phyloP scores from a whole-genome alignment of 2,888 invertebrate genomes.

The Chorisops tibialis region DNA sequence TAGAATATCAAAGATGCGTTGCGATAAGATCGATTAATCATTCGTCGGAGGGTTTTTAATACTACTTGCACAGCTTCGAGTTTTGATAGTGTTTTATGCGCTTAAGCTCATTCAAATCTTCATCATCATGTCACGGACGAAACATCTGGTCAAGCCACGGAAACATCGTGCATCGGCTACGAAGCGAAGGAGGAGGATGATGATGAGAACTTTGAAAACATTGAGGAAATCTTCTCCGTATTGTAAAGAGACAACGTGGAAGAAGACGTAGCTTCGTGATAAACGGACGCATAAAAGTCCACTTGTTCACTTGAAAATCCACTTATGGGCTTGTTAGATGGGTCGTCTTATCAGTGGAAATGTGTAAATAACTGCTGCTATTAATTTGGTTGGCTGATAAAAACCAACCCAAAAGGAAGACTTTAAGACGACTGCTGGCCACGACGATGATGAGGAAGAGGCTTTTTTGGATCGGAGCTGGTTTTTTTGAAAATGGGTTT shows the following conservation, averaged over 20 bases:
- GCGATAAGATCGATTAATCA: slow-evolving; percentile 23
- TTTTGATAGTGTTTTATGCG: slow-evolving; percentile 1
- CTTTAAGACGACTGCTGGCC: slow-evolving; percentile 6
- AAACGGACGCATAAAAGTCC: slow-evolving; percentile 23
- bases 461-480: no score
- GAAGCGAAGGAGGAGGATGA: not conserved
- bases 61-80: not conserved
- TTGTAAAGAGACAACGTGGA: not conserved
- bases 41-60: slow-evolving; percentile 18
- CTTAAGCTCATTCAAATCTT: slow-evolving; percentile 12
- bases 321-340: slow-evolving; percentile 28
- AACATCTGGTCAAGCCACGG: slow-evolving; percentile 10
- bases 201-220: not conserved
- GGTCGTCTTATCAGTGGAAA: slow-evolving; percentile 27
- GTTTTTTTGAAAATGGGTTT: not conserved
- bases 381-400: slow-evolving; percentile 31
- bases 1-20: slow-evolving; percentile 19
- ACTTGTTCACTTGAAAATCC: slow-evolving; percentile 32
- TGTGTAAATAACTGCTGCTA: slow-evolving; percentile 33
- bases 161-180: slow-evolving; percentile 1
- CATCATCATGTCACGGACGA: slow-evolving; percentile 1
- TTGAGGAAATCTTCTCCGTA: not conserved
- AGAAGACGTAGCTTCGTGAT: slow-evolving; percentile 19
- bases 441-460: slow-evolving; percentile 13
- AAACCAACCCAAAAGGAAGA: slow-evolving; percentile 2